Conservation (phyloP, 2,888 invertebrate genomes). For the Dicyrtoma fusca region DNA sequence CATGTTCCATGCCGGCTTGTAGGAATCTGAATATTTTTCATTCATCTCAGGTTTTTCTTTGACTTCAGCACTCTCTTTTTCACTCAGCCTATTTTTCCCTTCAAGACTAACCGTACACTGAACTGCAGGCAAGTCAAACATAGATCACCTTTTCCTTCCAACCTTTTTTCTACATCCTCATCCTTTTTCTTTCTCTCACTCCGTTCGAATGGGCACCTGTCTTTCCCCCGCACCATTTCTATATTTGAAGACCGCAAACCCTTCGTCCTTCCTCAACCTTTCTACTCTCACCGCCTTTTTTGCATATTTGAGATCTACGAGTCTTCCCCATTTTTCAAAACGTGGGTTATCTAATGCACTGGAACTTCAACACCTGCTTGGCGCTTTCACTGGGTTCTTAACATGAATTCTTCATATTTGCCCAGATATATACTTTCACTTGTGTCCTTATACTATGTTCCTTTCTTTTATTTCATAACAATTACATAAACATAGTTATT, state of each 20-base stretch:
- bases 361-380: slow-evolving; percentile 20
- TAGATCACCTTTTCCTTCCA: slow-evolving; percentile 27
- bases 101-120: slow-evolving; percentile 9
- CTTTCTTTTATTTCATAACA: too few species aligned
- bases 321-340: slow-evolving; percentile 5
- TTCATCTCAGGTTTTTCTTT: slow-evolving; percentile 37
- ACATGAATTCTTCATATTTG: too few species aligned
- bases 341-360: not conserved
- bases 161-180: not conserved
- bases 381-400: too few species aligned
- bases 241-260: slow-evolving; percentile 7
- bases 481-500: too few species aligned
- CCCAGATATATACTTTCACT: too few species aligned
- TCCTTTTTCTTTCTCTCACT: slow-evolving; percentile 10
- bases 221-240: not conserved
- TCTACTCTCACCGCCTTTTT: slow-evolving; percentile 33
- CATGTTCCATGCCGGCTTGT: not conserved
- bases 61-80: slow-evolving; percentile 37
- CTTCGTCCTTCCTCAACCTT: not conserved
- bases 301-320: slow-evolving; percentile 35
- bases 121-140: slow-evolving; percentile 4
- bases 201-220: not conserved
- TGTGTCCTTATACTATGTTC: too few species aligned
- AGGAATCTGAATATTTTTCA: slow-evolving; percentile 24
- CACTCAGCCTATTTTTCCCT: slow-evolving; percentile 32